Percentiles rank a stretch among this genome's conserved stretches.
These are phyloP conservation scores for Seriola rivoliana DNA, from an alignment of 2,113 vertebrate species.

Conservation along the genomic window DNA sequence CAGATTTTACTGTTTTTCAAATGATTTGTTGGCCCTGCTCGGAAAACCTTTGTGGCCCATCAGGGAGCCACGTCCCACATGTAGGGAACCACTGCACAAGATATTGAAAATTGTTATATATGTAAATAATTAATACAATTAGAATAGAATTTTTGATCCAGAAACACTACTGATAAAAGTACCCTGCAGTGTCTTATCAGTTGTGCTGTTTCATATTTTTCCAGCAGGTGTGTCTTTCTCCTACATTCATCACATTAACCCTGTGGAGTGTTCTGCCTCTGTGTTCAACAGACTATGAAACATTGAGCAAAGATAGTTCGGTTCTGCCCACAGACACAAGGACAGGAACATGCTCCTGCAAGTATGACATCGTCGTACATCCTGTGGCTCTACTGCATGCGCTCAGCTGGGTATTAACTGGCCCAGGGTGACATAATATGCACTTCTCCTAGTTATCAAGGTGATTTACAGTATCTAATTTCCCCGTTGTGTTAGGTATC, in stretches of 20 bases:
- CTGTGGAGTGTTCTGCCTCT: not conserved
- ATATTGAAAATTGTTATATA: not conserved
- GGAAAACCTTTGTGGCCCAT: too few relatives aligned
- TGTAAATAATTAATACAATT: not conserved
- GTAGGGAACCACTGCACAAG: too few relatives aligned
- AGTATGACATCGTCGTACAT: slow-evolving; percentile 1
- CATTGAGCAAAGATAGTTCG: not conserved
- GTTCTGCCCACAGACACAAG: not conserved
- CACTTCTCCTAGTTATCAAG: slow-evolving; percentile 9
- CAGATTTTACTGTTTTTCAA: too few relatives aligned
- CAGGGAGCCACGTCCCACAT: too few relatives aligned
- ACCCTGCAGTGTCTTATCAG: too few relatives aligned
- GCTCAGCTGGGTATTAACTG: slow-evolving; percentile 16
- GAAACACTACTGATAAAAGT: too few relatives aligned
- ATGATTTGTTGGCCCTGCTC: too few relatives aligned
- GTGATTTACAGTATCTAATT: slow-evolving; percentile 12
- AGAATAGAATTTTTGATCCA: too few relatives aligned
- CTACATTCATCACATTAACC: not conserved
- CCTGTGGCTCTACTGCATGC: not conserved
- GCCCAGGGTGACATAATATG: not conserved
- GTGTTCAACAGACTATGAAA: not conserved
- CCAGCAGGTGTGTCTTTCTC: not conserved
- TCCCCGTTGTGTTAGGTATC: not conserved
- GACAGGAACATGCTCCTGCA: slow-evolving; percentile 15
- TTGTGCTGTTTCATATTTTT: too few relatives aligned